Percentiles rank a stretch among this genome's conserved stretches.
phyloP scores from a whole-genome alignment of 53 echinoderm and acorn worm species.

The Zoroaster sp. region DNA sequence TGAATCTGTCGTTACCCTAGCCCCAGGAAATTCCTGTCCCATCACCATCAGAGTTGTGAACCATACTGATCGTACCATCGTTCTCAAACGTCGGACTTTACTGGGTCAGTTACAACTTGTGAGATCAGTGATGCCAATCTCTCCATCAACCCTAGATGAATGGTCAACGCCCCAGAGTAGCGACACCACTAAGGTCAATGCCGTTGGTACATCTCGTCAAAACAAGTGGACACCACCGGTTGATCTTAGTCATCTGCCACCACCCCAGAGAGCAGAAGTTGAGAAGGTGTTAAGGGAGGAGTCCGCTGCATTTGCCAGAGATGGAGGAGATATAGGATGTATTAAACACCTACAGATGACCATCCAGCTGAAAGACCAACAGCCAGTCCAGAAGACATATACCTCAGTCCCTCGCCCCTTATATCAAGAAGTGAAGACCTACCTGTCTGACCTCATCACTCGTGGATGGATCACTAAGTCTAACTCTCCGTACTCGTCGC shows the following conservation, averaged over 20 bases:
- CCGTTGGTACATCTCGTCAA: neutral
- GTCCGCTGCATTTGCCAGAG: slow-evolving; percentile 36
- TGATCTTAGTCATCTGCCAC: neutral
- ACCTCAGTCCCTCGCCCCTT: slow-evolving; percentile 52
- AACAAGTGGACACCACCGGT: slow-evolving; percentile 17
- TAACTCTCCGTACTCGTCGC: slow-evolving; percentile 49
- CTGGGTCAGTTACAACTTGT: too few relatives aligned
- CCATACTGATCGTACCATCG: slow-evolving; percentile 3
- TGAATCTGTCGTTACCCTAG: neutral
- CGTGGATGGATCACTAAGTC: slow-evolving; percentile 55
- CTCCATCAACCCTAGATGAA: neutral
- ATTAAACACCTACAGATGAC: slow-evolving; percentile 13
- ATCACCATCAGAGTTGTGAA: slow-evolving; percentile 16
- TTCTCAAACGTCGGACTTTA: neutral
- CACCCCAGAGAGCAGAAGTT: neutral
- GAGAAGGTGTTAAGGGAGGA: slow-evolving; percentile 53
- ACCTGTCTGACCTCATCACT: slow-evolving; percentile 54
- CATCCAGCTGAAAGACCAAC: slow-evolving; percentile 27
- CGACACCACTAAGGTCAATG: neutral
- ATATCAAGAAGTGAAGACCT: slow-evolving; percentile 54
- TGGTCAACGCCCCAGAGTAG: neutral
- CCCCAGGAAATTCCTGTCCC: neutral
- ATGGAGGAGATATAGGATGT: slow-evolving; percentile 55
- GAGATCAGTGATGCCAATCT: neutral
- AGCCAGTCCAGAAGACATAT: slow-evolving; percentile 66